Evolutionary conservation across 2,797 vertebrate genomes (phyloP), one percentile per base, ranked within the genome.

Genomic region (Oreonectes daqikongensis): DNA sequence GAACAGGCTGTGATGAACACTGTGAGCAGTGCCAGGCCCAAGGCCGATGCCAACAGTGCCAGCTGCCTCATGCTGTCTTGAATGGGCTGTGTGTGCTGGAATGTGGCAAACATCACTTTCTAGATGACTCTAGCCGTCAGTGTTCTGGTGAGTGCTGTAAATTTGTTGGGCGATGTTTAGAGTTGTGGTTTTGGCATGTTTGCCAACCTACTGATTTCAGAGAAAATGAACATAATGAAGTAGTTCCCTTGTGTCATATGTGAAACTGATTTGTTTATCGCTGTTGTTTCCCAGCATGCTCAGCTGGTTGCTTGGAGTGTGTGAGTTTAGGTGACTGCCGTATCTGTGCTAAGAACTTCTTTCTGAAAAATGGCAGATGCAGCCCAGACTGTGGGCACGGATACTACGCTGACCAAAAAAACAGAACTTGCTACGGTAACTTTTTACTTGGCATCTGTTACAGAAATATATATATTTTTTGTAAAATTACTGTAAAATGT

Each of bases 301-400:
- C 95, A 0, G 71, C 30, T 0, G 93, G 94, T 48, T 99, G 97
- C 63, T 84, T 92, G 82, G 92, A 92, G 77, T 99, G 97, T 69
- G 92, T 92, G 10, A 88, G 72, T 0, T 76, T 75, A 6, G 88
- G 84, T 24, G 80, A 44, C 60, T 99, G 97, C 88, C 85, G 46
- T 10, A 84, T 90, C 9, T 98, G 97, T 78, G 85, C 85, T 7
- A 84, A 85, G 2, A 88, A 83, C 18, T 91, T 77, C 0, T 95
- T 91, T 85, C 89, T 96, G 79, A 95, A 95, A 85, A 88, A 87
- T 0, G 92, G 92, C 4, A 81, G 86, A 66, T 99, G 97, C 75
- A 85, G 95, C 20, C 84, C 92, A 3, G 91, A 90, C 84, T 99
- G 97, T 82, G 91, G 93, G 44, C 91, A 69, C 0, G 94, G 94